phyloP scores from a whole-genome alignment of 2,888 invertebrate genomes.

The Agonopterix heracliana region DNA sequence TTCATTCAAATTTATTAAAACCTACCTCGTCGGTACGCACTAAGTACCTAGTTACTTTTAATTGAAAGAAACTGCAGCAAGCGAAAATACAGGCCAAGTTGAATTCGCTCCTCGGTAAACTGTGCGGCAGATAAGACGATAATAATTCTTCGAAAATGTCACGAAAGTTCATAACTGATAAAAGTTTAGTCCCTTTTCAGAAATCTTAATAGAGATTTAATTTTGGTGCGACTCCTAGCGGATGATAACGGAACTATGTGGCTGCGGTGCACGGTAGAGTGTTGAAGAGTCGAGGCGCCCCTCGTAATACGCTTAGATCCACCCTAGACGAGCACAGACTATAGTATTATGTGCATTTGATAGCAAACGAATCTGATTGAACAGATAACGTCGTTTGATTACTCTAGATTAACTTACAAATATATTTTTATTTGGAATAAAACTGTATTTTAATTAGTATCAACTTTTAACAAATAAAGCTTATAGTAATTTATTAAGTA shows the following conservation, averaged over 20 bases:
- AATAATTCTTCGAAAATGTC: slow-evolving; percentile 73
- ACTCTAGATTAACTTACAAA: no score
- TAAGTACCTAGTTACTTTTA: slow-evolving; percentile 28
- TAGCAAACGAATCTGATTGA: no score
- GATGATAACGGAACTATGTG: slow-evolving; percentile 41
- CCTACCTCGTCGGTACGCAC: slow-evolving; percentile 15
- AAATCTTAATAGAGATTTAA: slow-evolving; percentile 73
- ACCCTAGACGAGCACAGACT: no score
- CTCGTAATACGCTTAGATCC: no score
- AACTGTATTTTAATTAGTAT: no score
- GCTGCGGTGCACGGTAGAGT: slow-evolving; percentile 1
- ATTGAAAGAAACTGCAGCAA: slow-evolving; percentile 59
- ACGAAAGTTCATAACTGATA: slow-evolving; percentile 74
- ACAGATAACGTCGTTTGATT: no score
- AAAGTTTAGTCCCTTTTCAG: slow-evolving; percentile 68
- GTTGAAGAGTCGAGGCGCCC: no score
- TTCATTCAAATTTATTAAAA: slow-evolving; percentile 22
- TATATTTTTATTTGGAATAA: no score
- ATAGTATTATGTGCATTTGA: no score
- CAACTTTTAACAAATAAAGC: no score
- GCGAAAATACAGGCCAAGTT: slow-evolving; percentile 49
- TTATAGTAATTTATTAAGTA: no score
- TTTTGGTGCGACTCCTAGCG: slow-evolving; percentile 54
- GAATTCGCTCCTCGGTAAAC: slow-evolving; percentile 51
- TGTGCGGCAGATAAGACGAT: slow-evolving; percentile 63